Evolutionary conservation across 2,888 invertebrate genomes (phyloP).

Genomic region (Coecobrya sp.): DNA sequence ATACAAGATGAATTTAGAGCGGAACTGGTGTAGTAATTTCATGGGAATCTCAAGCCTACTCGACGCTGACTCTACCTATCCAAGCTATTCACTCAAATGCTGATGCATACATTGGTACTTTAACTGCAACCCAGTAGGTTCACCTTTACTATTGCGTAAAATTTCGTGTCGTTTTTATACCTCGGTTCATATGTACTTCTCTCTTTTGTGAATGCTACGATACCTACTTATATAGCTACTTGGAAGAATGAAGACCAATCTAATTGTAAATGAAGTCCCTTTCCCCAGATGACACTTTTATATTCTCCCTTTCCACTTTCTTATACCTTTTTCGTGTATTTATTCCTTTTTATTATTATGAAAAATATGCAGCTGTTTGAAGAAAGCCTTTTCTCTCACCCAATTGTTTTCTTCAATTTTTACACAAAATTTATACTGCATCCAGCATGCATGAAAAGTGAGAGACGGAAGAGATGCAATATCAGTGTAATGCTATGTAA

Average conservation of each 20-base stretch:
- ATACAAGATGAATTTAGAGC: slow-evolving; percentile 2
- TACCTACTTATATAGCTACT: neutral
- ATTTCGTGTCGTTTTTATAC: slow-evolving; percentile 1
- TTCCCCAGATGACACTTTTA: slow-evolving; percentile 28
- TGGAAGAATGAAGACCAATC: slow-evolving; percentile 49
- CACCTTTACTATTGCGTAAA: slow-evolving; percentile 16
- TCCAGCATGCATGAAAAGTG: neutral
- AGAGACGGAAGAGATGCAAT: neutral
- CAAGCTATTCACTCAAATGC: neutral
- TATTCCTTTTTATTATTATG: neutral
- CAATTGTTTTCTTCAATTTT: neutral
- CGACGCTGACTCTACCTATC: neutral
- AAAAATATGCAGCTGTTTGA: neutral
- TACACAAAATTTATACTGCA: neutral
- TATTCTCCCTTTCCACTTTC: neutral
- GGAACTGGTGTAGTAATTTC: slow-evolving; percentile 29
- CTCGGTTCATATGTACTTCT: neutral
- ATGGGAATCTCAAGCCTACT: neutral
- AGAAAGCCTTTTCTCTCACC: neutral
- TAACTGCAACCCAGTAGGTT: neutral
- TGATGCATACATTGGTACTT: neutral
- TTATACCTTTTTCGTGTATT: neutral
- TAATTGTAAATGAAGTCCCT: slow-evolving; percentile 77
- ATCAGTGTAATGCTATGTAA: neutral
- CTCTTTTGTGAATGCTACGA: neutral